Percentiles rank a stretch among this genome's conserved stretches.
These are phyloP conservation scores for Gastracanthus pulcherrimus DNA, from an alignment of 2,888 invertebrate genomes.

Conservation along the genomic window DNA sequence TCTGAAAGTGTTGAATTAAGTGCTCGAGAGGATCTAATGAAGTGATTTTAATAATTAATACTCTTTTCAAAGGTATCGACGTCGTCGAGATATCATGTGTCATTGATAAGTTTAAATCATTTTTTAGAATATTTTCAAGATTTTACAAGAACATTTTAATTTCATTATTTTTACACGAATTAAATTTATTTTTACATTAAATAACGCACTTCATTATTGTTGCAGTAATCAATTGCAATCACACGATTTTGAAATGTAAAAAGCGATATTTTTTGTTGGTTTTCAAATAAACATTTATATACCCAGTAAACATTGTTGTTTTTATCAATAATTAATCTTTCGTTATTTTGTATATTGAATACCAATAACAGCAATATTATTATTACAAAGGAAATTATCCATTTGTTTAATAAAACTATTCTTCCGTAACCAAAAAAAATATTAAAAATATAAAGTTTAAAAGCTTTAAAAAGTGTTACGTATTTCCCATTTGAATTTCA, in stretches of 20 bases:
- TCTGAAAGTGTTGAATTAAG: slow-evolving; percentile 25
- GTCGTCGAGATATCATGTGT: not conserved
- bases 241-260: no score
- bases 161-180: no score
- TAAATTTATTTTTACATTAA: no score
- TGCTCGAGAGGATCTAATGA: not conserved
- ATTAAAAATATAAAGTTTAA: not conserved
- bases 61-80: not conserved
- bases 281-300: not conserved
- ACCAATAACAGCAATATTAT: not conserved
- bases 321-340: not conserved
- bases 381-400: not conserved
- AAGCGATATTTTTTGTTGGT: no score
- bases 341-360: not conserved
- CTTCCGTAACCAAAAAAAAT: not conserved
- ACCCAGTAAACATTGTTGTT: not conserved
- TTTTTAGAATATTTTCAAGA: no score
- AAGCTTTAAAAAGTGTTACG: no score
- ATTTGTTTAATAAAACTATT: not conserved
- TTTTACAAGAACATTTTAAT: no score
- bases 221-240: no score
- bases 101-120: not conserved
- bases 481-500: not conserved
- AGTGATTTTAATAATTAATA: slow-evolving; percentile 27
- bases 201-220: no score